These are phyloP conservation scores for Pseudopodoces humilis DNA, from an alignment of 2,113 vertebrate genomes.

Conservation along the genomic window DNA sequence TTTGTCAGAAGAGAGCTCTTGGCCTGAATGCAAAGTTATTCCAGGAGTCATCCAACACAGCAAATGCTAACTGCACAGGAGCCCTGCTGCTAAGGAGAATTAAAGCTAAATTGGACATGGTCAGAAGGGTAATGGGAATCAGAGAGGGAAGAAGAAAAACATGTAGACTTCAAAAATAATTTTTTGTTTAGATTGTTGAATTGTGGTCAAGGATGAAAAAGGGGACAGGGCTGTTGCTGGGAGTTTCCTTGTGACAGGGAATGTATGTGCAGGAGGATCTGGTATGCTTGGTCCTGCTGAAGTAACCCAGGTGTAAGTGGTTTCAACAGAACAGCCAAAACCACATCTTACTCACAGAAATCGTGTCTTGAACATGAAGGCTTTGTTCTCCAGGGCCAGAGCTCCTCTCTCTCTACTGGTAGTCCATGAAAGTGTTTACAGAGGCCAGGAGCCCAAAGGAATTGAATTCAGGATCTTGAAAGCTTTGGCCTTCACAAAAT, in stretches of 20 bases:
- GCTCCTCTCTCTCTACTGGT: conserved; percentile 51
- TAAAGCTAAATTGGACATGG: background rate
- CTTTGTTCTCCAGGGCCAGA: conserved; percentile 58
- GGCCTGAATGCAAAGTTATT: background rate
- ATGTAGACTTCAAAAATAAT: conserved; percentile 60
- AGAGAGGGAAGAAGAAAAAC: background rate
- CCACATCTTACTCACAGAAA: conserved; percentile 76
- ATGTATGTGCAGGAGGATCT: conserved; percentile 67
- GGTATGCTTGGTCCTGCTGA: conserved; percentile 61
- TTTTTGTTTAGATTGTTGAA: conserved; percentile 56
- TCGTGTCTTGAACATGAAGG: conserved; percentile 63
- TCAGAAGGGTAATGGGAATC: background rate
- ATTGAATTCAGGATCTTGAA: conserved; percentile 62
- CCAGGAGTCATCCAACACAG: rapidly evolving
- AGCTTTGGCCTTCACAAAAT: conserved; percentile 49
- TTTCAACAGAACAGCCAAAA: conserved; percentile 76
- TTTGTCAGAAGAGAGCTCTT: background rate
- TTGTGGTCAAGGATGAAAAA: conserved; percentile 49
- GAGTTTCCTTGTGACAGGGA: background rate
- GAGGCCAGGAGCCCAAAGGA: conserved; percentile 73
- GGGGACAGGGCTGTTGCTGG: conserved; percentile 1
- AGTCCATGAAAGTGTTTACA: conserved; percentile 65
- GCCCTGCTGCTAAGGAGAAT: background rate
- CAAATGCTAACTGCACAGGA: background rate
- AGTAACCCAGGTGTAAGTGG: conserved; percentile 78